Percentiles rank a stretch among this genome's conserved stretches.
phyloP scores from a whole-genome alignment of 53 echinoderm and acorn worm genomes.

The Pentamera pediparva region DNA sequence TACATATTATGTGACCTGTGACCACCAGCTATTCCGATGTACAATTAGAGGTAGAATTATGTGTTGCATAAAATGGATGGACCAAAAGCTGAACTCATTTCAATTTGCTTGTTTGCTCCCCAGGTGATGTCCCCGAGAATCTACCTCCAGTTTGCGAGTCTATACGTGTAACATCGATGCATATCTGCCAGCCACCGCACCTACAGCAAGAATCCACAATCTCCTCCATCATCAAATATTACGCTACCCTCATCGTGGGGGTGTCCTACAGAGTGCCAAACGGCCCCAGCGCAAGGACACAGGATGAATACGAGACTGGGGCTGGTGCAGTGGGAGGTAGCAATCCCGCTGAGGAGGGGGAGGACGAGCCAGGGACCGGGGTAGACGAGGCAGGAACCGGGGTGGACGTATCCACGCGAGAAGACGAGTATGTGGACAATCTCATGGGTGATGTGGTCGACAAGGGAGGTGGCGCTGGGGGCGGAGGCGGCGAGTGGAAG shows the following conservation, averaged over 20 bases:
- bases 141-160: neutral
- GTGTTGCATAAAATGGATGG: no score
- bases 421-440: conserved; percentile 55
- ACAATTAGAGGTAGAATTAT: no score
- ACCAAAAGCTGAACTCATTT: neutral
- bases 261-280: conserved; percentile 5
- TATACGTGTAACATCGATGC: conserved; percentile 16
- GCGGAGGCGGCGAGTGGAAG: neutral
- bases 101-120: neutral
- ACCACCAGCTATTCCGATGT: no score
- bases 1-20: no score
- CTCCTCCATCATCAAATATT: neutral
- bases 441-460: conserved; percentile 81
- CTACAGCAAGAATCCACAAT: neutral
- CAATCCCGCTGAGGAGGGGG: conserved; percentile 24
- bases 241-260: conserved; percentile 10
- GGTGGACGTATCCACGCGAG: conserved; percentile 41
- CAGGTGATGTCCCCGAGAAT: neutral
- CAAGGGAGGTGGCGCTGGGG: neutral
- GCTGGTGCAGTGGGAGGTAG: neutral
- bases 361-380: neutral
- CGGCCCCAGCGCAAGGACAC: neutral
- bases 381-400: conserved; percentile 76
- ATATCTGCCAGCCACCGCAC: conserved; percentile 26
- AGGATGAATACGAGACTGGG: neutral